phyloP scores from a whole-genome alignment of 30 jellyfish, hydroid and myxozoan species.

The Clytia hemisphaerica region DNA sequence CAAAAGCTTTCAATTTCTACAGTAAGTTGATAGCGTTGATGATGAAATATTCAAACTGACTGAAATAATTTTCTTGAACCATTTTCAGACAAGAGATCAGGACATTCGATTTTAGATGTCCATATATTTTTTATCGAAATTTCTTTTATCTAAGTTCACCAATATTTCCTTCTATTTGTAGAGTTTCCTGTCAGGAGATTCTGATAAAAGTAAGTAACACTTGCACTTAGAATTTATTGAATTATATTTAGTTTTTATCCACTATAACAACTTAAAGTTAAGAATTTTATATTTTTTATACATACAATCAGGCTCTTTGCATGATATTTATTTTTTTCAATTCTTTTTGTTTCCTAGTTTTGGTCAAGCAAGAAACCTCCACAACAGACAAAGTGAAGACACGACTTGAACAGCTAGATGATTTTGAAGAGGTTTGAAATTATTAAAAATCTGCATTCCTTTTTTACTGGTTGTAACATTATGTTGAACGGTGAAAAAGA shows the following conservation, averaged over 20 bases:
- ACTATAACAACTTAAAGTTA: not conserved
- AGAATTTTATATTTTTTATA: not conserved
- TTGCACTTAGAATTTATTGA: no score
- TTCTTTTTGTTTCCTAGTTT: slow-evolving; percentile 5
- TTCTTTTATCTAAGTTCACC: not conserved
- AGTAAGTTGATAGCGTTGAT: slow-evolving; percentile 13
- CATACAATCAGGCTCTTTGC: not conserved
- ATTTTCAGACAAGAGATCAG: no score
- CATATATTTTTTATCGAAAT: not conserved
- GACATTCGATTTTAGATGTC: no score
- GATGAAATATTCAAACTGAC: not conserved
- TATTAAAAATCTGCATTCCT: not conserved
- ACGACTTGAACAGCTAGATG: slow-evolving; percentile 87
- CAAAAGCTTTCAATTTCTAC: slow-evolving; percentile 81
- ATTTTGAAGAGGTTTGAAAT: slow-evolving; percentile 73
- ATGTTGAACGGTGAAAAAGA: not conserved
- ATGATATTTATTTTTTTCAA: not conserved
- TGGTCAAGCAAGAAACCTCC: slow-evolving; percentile 35
- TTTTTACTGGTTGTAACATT: not conserved
- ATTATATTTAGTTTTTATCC: not conserved
- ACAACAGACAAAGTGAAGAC: slow-evolving; percentile 72
- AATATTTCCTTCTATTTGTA: slow-evolving; percentile 4
- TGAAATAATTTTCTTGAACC: no score
- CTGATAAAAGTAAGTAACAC: slow-evolving; percentile 60
- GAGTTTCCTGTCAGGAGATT: slow-evolving; percentile 80